Evolutionary conservation across 2,113 vertebrate genomes (phyloP), one percentile per base, ranked within the genome.

Genomic region (Rhinichthys klamathensis): DNA sequence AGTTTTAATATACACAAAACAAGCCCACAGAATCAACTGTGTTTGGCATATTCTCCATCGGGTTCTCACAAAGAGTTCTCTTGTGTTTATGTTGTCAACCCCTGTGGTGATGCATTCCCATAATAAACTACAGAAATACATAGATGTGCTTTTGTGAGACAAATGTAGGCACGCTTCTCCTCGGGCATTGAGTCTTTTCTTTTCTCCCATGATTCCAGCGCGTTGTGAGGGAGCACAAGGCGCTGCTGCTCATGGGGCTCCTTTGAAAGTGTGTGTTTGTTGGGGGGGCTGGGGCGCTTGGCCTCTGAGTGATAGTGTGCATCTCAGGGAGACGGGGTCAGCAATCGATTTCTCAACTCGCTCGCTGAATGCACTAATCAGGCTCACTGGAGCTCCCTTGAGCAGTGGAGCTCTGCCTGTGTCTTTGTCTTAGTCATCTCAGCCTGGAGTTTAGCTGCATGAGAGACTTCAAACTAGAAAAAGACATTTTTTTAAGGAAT

Each of bases 331-430:
- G 65, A 16, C 23, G 41, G 72, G 84, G 81, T 70, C 76, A 84
- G 70, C 78, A 87, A 89, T 85, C 76, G 80, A 86, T 89, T 73
- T 76, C 60, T 72, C 51, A 63, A 73, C 69, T 49, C 72, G 46
- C 61, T 44, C 44, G 30, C 25, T 80, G 70, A 49, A 85, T 83
- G 60, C 86, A 83, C 80, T 89, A 87, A 89, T 84, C 85, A 76
- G 80, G 32, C 58, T 76, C 30, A 2, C 75, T 61, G 41, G 69
- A 75, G 72, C 83, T 80, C 67, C 46, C 83, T 30, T 65, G 72
- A 78, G 72, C 61, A 5, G 6, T 58, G 56, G 41, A 86, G 56
- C 63, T 81, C 15, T 49, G 35, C 32, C n/a, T 72, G 41, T 81
- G 78, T 85, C 69, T 81, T 58, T 63, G 73, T 56, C 10, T 9